Conservation (phyloP, 2,797 vertebrate species). For the Potorous gilbertii region DNA sequence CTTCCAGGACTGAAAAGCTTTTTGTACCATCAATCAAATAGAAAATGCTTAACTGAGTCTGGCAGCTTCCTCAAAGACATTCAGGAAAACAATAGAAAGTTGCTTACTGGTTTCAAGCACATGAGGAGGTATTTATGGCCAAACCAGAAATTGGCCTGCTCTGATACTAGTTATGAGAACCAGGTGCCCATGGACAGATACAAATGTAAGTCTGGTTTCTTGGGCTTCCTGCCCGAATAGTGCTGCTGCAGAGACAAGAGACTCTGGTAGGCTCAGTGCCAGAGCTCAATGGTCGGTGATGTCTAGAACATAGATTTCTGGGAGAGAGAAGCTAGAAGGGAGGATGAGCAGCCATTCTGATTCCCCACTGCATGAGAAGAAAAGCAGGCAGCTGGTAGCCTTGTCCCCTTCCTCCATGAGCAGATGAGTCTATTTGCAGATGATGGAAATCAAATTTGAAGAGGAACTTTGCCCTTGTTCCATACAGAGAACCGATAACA, state of each 20-base stretch:
- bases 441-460: background rate
- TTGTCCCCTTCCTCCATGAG: background rate
- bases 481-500: background rate
- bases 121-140: background rate
- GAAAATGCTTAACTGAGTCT: slow-evolving; percentile 45
- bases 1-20: slow-evolving; percentile 51
- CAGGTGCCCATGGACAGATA: slow-evolving; percentile 45
- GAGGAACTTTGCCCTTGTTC: background rate
- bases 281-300: background rate
- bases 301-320: accelerated
- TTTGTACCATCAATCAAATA: slow-evolving; percentile 60
- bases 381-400: background rate
- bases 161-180: slow-evolving; percentile 49
- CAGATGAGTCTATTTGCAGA: background rate
- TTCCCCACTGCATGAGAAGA: background rate
- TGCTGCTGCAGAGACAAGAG: background rate
- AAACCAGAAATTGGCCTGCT: slow-evolving; percentile 51
- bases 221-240: background rate
- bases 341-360: background rate
- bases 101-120: slow-evolving; percentile 2
- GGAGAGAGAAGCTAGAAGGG: background rate
- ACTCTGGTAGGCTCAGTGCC: background rate
- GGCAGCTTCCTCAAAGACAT: slow-evolving; percentile 20
- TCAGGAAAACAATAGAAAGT: slow-evolving; percentile 37
- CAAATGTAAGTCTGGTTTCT: background rate